Conservation (phyloP, 2,113 vertebrate genomes). For the Gymnogyps californianus region DNA sequence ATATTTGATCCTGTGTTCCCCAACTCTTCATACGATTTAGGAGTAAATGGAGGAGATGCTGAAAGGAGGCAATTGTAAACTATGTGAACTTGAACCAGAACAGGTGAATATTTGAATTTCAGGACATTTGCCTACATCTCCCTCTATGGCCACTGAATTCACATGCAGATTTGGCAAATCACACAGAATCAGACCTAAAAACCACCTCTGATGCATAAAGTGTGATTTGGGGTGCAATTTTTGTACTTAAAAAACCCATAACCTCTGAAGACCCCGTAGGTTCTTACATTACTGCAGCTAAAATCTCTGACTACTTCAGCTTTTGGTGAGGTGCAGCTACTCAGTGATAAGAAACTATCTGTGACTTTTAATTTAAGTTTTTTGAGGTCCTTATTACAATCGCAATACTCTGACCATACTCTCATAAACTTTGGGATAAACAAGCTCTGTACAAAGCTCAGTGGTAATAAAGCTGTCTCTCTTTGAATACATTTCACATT, state of each 20-base stretch:
- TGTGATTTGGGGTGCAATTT: background rate
- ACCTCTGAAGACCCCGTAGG: background rate
- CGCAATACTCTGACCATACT: background rate
- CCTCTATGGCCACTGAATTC: background rate
- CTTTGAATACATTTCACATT: background rate
- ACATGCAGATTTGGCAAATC: background rate
- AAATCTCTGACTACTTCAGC: background rate
- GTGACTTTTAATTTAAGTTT: background rate
- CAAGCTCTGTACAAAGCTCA: background rate
- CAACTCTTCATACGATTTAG: background rate
- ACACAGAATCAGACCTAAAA: background rate
- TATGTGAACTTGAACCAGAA: background rate
- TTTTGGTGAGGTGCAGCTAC: background rate
- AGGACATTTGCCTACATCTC: background rate
- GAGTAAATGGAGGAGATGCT: background rate
- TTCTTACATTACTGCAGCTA: background rate
- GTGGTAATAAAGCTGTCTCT: background rate
- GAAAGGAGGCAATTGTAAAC: background rate
- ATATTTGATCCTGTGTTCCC: background rate
- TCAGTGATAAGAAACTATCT: background rate
- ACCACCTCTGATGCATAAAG: background rate
- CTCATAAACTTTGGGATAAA: background rate
- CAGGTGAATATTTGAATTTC: background rate
- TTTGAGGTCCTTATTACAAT: background rate
- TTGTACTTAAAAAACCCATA: background rate